phyloP scores from a whole-genome alignment of 2,797 vertebrate genomes.

The Pipistrellus kuhlii region DNA sequence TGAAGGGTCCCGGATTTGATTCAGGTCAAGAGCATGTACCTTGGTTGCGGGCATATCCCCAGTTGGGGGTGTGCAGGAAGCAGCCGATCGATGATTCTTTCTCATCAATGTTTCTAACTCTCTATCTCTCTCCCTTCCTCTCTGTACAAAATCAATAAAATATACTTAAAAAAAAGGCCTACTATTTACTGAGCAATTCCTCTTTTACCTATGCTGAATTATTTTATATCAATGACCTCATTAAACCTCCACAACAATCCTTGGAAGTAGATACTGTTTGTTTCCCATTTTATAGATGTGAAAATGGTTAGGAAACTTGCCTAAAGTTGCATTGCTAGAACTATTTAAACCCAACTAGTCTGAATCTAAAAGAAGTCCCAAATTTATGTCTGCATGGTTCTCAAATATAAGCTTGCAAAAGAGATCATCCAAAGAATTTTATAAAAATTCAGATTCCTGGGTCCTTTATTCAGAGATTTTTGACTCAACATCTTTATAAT shows the following conservation, averaged over 20 bases:
- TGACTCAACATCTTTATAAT: not conserved
- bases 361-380: not conserved
- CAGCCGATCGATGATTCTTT: no score
- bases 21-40: no score
- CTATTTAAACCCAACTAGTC: not conserved
- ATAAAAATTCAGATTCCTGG: not conserved
- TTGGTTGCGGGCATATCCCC: no score
- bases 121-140: no score
- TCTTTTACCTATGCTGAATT: not conserved
- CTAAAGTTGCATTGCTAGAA: not conserved
- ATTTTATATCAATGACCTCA: not conserved
- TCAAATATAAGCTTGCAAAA: not conserved
- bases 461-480: not conserved
- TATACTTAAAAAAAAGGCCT: not conserved
- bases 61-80: no score
- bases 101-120: no score
- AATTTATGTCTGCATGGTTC: not conserved
- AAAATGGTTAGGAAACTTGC: not conserved
- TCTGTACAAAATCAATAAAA: no score
- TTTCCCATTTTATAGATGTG: not conserved
- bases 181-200: not conserved
- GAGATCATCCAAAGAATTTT: not conserved
- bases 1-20: no score
- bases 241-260: not conserved
- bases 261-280: not conserved